Conservation (phyloP, 2,113 vertebrate species). For the Sphyrna mokarran region DNA sequence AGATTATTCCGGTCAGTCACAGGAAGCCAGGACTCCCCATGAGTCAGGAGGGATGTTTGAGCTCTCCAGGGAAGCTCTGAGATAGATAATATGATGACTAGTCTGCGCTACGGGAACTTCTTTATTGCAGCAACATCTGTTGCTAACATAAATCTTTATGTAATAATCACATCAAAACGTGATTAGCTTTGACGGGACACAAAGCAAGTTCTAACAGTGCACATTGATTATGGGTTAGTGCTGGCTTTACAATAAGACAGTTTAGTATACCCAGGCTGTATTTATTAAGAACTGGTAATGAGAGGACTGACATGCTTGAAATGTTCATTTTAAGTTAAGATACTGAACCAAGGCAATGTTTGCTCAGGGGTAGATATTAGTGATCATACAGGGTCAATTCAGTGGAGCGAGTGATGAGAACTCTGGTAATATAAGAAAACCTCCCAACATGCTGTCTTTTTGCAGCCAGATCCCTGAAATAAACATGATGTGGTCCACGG, state of each 20-base stretch:
- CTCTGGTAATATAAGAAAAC: background rate
- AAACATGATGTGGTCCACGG: background rate
- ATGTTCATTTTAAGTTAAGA: background rate
- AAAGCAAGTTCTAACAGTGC: background rate
- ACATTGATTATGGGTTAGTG: background rate
- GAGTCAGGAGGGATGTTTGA: too few relatives aligned
- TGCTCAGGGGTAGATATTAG: background rate
- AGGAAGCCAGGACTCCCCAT: too few relatives aligned
- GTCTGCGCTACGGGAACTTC: background rate
- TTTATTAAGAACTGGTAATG: background rate
- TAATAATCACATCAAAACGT: background rate
- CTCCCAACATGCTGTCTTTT: background rate
- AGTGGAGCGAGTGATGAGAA: background rate
- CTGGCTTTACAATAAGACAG: background rate
- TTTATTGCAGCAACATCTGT: too few relatives aligned
- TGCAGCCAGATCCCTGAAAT: background rate
- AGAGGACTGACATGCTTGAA: background rate
- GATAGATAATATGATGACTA: background rate
- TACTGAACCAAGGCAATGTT: background rate
- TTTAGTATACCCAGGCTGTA: background rate
- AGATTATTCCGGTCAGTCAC: too few relatives aligned
- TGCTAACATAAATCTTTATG: background rate
- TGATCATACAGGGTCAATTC: background rate
- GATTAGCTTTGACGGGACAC: background rate
- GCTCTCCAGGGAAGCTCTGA: background rate